Conservation (phyloP, 2,888 invertebrate genomes). For the Drosophila nigricruria region DNA sequence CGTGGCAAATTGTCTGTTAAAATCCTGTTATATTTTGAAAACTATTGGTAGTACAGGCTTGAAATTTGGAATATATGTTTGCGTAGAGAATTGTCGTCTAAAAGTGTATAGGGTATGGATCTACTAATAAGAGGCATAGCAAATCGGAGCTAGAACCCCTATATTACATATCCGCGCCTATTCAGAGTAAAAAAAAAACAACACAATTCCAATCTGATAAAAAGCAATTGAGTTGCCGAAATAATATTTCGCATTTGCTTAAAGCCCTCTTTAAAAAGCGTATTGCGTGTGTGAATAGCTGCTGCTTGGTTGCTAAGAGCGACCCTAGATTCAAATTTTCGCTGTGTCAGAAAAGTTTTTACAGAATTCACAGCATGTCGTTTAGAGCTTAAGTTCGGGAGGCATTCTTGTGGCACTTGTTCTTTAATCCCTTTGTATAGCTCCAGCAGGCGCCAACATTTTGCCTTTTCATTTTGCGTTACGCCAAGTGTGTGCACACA, state of each 20-base stretch:
- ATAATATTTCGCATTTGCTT: slow-evolving; percentile 5
- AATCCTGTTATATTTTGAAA: no score
- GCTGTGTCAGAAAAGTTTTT: slow-evolving; percentile 59
- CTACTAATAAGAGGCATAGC: no score
- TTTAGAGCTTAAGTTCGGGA: slow-evolving; percentile 34
- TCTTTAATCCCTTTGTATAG: slow-evolving; percentile 40
- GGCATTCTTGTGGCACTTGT: slow-evolving; percentile 49
- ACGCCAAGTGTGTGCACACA: slow-evolving; percentile 43
- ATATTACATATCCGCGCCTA: no score
- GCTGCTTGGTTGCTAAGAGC: slow-evolving; percentile 27
- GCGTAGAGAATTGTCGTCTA: no score
- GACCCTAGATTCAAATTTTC: slow-evolving; percentile 34
- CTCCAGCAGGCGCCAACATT: slow-evolving; percentile 43
- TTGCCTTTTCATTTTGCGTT: slow-evolving; percentile 61
- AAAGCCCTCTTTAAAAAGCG: slow-evolving; percentile 6
- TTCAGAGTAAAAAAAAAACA: no score
- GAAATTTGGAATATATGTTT: no score
- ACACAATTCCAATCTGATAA: neutral
- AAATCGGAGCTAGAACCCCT: no score
- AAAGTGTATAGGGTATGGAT: no score
- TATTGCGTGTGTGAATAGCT: slow-evolving; percentile 30
- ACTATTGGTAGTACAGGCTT: no score
- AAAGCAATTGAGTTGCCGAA: neutral
- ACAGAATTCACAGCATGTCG: slow-evolving; percentile 36
- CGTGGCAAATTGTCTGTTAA: no score